phyloP scores from a whole-genome alignment of 2,888 invertebrate species.

The Machimus atricapillus region DNA sequence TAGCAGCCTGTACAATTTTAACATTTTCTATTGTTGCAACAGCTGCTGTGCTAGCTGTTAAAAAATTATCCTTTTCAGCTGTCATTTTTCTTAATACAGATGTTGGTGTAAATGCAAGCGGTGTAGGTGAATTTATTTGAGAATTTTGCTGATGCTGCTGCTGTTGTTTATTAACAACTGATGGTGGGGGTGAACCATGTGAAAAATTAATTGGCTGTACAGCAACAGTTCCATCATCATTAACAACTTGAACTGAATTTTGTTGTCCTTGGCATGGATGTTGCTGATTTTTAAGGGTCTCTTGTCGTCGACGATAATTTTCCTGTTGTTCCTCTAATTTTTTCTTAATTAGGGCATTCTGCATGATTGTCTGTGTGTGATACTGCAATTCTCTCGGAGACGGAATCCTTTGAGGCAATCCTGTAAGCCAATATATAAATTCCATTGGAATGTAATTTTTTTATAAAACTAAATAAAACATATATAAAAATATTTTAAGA shows the following conservation, averaged over 20 bases:
- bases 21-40: conserved; percentile 46
- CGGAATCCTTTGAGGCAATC: conserved; percentile 75
- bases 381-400: conserved; percentile 85
- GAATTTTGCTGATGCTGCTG: conserved; percentile 50
- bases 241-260: neutral
- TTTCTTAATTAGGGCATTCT: conserved; percentile 85
- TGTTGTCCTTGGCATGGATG: neutral
- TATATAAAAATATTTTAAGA: neutral
- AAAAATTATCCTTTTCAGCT: conserved; percentile 77
- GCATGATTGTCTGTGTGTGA: conserved; percentile 87
- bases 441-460: neutral
- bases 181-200: conserved; percentile 49
- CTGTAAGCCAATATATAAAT: conserved; percentile 55
- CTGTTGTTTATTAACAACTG: conserved; percentile 47
- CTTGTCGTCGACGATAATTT: conserved; percentile 82
- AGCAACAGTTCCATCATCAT: neutral
- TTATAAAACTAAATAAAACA: neutral
- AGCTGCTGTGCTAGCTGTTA: conserved; percentile 45
- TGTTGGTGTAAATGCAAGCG: conserved; percentile 90
- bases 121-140: conserved; percentile 68
- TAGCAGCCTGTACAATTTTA: neutral
- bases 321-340: conserved; percentile 88
- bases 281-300: conserved; percentile 58
- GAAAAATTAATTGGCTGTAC: neutral
- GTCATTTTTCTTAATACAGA: conserved; percentile 95